Conservation (phyloP, 2,113 vertebrate species). For the Nettapus auritus region DNA sequence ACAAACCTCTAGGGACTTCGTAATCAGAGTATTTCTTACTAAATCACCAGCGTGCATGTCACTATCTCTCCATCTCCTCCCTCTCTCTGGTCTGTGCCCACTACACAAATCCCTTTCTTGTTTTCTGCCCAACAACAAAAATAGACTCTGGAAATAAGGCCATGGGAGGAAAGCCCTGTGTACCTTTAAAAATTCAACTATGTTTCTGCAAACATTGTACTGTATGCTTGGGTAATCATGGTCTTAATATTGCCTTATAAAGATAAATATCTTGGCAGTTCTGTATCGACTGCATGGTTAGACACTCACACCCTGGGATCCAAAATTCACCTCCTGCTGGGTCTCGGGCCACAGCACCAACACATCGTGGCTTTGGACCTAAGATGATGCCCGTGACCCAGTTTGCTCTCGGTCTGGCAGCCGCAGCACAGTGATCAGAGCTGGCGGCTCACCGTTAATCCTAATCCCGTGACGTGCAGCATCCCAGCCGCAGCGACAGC, state of each 20-base stretch:
- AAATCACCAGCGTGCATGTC: background rate
- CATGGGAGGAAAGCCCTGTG: fast-evolving
- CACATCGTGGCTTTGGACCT: background rate
- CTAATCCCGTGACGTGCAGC: background rate
- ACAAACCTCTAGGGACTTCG: background rate
- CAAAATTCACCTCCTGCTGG: background rate
- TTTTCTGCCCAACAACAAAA: conserved; percentile 30
- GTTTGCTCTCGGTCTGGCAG: conserved; percentile 8
- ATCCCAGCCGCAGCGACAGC: background rate
- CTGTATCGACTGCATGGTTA: fast-evolving
- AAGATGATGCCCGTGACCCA: background rate
- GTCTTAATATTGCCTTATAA: background rate
- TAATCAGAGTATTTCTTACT: background rate
- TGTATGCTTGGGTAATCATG: fast-evolving
- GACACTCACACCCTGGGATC: background rate
- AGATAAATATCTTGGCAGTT: background rate
- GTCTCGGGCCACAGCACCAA: background rate
- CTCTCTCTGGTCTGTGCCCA: conserved; percentile 21
- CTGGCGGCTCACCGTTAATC: background rate
- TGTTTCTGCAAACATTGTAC: background rate
- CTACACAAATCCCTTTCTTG: background rate
- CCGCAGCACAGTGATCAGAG: background rate
- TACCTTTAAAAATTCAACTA: background rate
- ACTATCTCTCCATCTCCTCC: conserved; percentile 1
- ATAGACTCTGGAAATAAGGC: background rate